These are phyloP conservation scores for Emydoidea blandingii DNA, from an alignment of 2,797 vertebrate species.

Conservation along the genomic window DNA sequence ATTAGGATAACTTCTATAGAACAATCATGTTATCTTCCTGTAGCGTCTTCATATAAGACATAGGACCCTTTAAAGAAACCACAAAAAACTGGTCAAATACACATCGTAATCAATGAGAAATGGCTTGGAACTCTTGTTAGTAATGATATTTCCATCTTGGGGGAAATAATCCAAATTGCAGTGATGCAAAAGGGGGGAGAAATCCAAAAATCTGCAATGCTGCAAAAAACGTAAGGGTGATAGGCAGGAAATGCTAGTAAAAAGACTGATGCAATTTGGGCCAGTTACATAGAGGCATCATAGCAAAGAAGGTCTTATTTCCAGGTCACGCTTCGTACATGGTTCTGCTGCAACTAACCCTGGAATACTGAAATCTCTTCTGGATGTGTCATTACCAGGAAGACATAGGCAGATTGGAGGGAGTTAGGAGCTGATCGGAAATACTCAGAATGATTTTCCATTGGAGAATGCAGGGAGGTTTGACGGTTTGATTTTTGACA, in stretches of 20 bases:
- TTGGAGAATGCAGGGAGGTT: background rate
- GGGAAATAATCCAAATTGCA: background rate
- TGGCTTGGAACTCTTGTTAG: background rate
- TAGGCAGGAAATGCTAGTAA: background rate
- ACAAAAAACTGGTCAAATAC: background rate
- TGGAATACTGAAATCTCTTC: background rate
- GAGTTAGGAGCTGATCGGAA: background rate
- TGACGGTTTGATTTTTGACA: background rate
- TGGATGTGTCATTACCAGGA: slow-evolving; percentile 12
- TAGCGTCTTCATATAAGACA: background rate
- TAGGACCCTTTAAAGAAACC: rapidly evolving
- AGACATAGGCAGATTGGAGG: background rate
- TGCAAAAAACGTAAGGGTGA: too few relatives aligned
- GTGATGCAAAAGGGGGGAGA: background rate
- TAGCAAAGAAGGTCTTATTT: background rate
- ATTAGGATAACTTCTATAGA: background rate
- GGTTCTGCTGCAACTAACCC: background rate
- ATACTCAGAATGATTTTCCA: background rate
- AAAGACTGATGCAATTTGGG: background rate
- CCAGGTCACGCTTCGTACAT: background rate
- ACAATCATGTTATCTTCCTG: background rate
- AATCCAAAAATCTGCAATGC: too few relatives aligned
- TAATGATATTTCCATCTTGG: background rate
- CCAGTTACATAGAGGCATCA: background rate
- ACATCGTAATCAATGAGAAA: background rate